Base-by-base conservation (phyloP, 2,797 vertebrate genomes). In the Luscinia luscinia region DNA sequence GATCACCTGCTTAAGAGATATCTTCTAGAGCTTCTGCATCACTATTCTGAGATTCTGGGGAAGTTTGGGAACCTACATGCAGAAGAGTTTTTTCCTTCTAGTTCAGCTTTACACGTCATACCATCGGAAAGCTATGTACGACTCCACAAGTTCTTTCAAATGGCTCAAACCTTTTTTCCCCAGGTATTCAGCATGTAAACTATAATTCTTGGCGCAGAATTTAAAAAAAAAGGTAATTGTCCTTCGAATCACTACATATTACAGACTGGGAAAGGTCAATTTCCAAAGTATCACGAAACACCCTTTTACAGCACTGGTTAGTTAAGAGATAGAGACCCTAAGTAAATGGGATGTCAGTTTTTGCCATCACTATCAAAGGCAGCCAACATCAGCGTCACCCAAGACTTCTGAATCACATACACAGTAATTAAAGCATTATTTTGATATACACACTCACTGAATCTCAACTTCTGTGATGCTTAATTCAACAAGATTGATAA, bases 101-200 rank as follows among this genome's bases (percentile, higher is more conserved):
- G 19, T 26, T 90, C 55, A 87, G 27, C 48, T 76, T 66, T 57
- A 72, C 5, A 24, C 7, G 22, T 80, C 45, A 68, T 10, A 41
- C 3, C 36, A 36, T 15, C 62, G 46, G 34, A 87, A 90, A 94
- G 15, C 45, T 62, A 51, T 0, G 0, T 62, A 48, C 0, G 0
- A 32, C 32, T 87, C 49, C 32, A 38, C 4, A 82, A 89, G 26
- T n/a, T 70, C 52, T 64, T 91, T 57, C 45, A 57, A 52, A 76
- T 6, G 15, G 41, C 52, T 76, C 2, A 57, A 82, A 26, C 2
- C 2, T 67, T 58, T 16, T 67, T 61, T 13, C 16, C 49, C 46
- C 43, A 46, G 11, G 9, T 63, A 87, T 46, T 15, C 6, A 24
- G 23, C 10, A 78, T 7, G 3, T 48, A 66, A 88, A 49, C 17